Evolutionary conservation across 2,888 invertebrate species (phyloP).

Genomic region (Macrosoma leucophasiata): DNA sequence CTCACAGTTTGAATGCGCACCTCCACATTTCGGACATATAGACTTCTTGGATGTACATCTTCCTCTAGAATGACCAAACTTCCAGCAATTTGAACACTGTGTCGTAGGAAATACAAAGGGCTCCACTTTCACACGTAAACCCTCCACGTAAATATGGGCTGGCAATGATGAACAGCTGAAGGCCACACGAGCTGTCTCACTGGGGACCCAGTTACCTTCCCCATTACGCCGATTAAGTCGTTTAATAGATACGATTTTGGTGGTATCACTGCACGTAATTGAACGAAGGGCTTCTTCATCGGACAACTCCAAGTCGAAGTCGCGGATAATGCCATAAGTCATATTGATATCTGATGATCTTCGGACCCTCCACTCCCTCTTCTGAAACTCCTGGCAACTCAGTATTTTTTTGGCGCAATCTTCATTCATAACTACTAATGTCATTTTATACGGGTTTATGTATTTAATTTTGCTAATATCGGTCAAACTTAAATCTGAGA

Average conservation of each 20-base stretch:
- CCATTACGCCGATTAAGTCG: constrained; percentile 6
- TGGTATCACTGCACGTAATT: constrained; percentile 2
- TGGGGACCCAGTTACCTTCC: constrained; percentile 6
- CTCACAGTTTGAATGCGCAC: no score
- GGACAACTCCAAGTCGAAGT: constrained; percentile 8
- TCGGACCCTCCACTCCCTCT: constrained; percentile 8
- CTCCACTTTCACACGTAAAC: constrained; percentile 13
- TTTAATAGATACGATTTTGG: constrained; percentile 6
- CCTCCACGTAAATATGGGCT: constrained; percentile 4
- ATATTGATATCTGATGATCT: constrained; percentile 3
- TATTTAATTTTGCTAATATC: constrained; percentile 9
- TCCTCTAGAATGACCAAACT: constrained; percentile 5
- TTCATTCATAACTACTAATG: constrained; percentile 3
- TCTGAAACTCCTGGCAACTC: constrained; percentile 1
- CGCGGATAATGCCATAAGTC: constrained; percentile 9
- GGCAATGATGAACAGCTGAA: constrained; percentile 3
- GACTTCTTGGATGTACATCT: constrained; percentile 9
- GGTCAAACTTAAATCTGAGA: constrained; percentile 1
- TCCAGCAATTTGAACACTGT: constrained; percentile 13
- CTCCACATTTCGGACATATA: constrained; percentile 18
- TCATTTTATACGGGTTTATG: constrained; percentile 10
- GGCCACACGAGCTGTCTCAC: constrained; percentile 7
- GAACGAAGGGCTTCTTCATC: constrained; percentile 5
- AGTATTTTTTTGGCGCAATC: constrained; percentile 1
- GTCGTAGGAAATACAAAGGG: constrained; percentile 8